phyloP scores from a whole-genome alignment of 1,140 invertebrate genomes.

The Leptopilina boulardi region DNA sequence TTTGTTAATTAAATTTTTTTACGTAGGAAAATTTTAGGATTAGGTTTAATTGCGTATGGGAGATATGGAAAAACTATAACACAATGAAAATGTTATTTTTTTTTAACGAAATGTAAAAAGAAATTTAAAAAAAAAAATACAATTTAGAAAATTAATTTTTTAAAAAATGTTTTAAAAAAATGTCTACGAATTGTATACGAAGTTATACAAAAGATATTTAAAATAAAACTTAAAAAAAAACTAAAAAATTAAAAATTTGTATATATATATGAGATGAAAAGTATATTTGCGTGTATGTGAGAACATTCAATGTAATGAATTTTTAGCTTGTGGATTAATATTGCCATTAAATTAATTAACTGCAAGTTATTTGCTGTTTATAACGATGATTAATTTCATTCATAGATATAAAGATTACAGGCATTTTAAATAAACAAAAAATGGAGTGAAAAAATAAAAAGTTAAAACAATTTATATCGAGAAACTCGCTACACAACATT shows the following conservation, averaged over 20 bases:
- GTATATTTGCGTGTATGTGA: neutral
- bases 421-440: neutral
- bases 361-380: neutral
- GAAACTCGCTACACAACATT: neutral
- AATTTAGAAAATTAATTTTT: too few relatives aligned
- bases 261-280: neutral
- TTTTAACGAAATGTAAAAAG: too few relatives aligned
- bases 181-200: too few relatives aligned
- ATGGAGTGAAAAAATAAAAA: neutral
- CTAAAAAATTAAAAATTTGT: neutral
- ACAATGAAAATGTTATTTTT: too few relatives aligned
- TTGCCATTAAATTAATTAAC: neutral
- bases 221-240: neutral
- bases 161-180: too few relatives aligned
- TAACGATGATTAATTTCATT: slow-evolving; percentile 7
- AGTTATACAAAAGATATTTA: too few relatives aligned
- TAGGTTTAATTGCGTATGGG: too few relatives aligned
- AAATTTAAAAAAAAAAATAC: too few relatives aligned
- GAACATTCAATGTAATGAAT: neutral
- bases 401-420: slow-evolving; percentile 2
- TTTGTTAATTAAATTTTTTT: too few relatives aligned
- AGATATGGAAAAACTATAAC: too few relatives aligned
- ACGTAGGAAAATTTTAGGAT: too few relatives aligned
- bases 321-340: neutral
- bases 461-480: slow-evolving; percentile 13